Evolutionary conservation across 2,797 vertebrate species (phyloP).

Genomic region (Calcarius lapponicus): DNA sequence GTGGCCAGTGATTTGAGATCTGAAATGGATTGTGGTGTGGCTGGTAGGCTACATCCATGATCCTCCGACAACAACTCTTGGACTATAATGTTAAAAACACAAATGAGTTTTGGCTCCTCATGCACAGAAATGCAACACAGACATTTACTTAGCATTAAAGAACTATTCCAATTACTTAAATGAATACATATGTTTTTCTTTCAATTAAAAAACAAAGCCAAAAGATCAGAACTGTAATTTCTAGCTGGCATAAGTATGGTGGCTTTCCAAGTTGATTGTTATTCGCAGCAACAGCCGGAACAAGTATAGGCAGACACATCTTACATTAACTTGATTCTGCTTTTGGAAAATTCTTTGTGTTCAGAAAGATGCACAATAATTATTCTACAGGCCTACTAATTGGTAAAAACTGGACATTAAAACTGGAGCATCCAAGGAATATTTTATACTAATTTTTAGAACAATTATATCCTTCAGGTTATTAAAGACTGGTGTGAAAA

Average conservation of each 20-base stretch:
- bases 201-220: neutral
- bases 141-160: neutral
- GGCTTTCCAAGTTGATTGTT: neutral
- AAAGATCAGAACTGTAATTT: neutral
- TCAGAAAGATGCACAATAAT: neutral
- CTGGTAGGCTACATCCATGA: slow-evolving; percentile 92
- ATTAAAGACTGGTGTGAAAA: neutral
- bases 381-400: neutral
- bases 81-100: slow-evolving; percentile 71
- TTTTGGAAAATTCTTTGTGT: slow-evolving; percentile 1
- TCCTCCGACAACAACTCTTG: slow-evolving; percentile 89
- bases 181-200: neutral
- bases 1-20: slow-evolving; percentile 97
- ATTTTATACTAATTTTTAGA: neutral
- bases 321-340: neutral
- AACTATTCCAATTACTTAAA: neutral
- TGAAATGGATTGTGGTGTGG: slow-evolving; percentile 94
- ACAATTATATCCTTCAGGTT: neutral
- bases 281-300: neutral
- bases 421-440: neutral
- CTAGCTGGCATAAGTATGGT: neutral
- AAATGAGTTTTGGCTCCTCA: neutral
- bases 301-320: neutral
- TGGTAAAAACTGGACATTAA: neutral
- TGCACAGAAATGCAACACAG: neutral